phyloP scores from a whole-genome alignment of 2,797 vertebrate species.

The Kryptopterus vitreolus region DNA sequence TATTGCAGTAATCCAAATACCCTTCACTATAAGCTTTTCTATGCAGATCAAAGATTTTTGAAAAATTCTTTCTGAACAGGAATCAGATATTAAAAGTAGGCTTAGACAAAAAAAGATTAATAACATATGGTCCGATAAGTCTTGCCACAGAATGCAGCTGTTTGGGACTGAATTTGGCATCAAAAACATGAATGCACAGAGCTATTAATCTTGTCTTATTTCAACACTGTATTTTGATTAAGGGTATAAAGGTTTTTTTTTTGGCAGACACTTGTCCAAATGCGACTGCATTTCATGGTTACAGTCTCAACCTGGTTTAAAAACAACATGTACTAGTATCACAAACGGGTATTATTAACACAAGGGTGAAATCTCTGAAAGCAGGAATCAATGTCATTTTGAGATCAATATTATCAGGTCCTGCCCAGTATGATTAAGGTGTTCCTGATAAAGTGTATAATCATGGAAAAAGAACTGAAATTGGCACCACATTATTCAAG shows the following conservation, averaged over 20 bases:
- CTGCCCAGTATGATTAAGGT: not conserved
- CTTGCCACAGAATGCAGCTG: not conserved
- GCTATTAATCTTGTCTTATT: not conserved
- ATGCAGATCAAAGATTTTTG: not conserved
- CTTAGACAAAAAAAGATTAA: not conserved
- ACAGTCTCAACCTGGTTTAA: too few relatives aligned
- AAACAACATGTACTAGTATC: not conserved
- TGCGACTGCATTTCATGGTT: not conserved
- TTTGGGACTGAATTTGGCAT: not conserved
- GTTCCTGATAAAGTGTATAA: constrained; percentile 14
- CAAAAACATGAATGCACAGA: not conserved
- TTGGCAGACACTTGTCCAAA: not conserved
- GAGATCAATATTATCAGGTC: not conserved
- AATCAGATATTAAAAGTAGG: not conserved
- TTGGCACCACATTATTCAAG: constrained; percentile 42
- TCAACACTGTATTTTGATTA: not conserved
- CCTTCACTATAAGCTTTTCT: not conserved
- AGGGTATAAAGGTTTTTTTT: not conserved
- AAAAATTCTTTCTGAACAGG: not conserved
- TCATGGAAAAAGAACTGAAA: constrained; percentile 56
- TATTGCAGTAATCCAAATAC: not conserved
- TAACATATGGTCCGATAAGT: not conserved
- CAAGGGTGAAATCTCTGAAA: not conserved
- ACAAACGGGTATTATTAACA: not conserved
- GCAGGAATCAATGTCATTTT: not conserved